Evolutionary conservation across 1,140 invertebrate genomes (phyloP).

Genomic region (Dreissena polymorpha): DNA sequence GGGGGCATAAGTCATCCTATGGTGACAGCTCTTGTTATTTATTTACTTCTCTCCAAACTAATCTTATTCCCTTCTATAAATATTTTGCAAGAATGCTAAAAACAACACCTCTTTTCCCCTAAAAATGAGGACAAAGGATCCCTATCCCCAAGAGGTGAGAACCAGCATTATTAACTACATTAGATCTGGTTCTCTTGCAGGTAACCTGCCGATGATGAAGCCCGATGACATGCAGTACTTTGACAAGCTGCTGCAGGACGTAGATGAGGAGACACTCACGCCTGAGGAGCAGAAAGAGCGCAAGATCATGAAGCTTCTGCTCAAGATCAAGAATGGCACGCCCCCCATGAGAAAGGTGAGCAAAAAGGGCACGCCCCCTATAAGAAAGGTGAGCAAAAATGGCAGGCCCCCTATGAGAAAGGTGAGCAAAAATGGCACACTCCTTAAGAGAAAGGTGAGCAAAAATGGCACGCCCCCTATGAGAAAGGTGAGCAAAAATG

Average conservation of each 20-base stretch:
- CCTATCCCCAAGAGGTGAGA: no score
- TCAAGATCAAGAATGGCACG: conserved; percentile 99
- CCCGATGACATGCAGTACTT: conserved; percentile 99
- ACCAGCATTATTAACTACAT: no score
- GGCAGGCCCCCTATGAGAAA: conserved; percentile 98
- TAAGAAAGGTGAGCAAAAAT: conserved; percentile 92
- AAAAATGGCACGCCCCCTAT: conserved; percentile 99
- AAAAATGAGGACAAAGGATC: no score
- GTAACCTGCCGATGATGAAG: conserved; percentile 98
- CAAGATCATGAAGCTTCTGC: conserved; percentile 98
- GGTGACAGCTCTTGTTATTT: no score
- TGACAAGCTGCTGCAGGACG: conserved; percentile 98
- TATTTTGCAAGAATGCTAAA: no score
- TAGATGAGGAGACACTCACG: conserved; percentile 96
- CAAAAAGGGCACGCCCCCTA: conserved; percentile 99
- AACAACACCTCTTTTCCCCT: no score
- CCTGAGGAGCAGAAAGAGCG: conserved; percentile 99
- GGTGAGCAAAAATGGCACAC: conserved; percentile 95
- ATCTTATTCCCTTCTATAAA: no score
- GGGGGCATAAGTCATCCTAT: no score
- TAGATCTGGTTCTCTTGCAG: conserved; percentile 23
- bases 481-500: conserved; percentile 92
- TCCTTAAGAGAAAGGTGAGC: conserved; percentile 90
- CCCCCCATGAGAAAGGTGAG: conserved; percentile 99
- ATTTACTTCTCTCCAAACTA: no score